Conservation (phyloP, 2,888 invertebrate species). For the Agrotis ipsilon region DNA sequence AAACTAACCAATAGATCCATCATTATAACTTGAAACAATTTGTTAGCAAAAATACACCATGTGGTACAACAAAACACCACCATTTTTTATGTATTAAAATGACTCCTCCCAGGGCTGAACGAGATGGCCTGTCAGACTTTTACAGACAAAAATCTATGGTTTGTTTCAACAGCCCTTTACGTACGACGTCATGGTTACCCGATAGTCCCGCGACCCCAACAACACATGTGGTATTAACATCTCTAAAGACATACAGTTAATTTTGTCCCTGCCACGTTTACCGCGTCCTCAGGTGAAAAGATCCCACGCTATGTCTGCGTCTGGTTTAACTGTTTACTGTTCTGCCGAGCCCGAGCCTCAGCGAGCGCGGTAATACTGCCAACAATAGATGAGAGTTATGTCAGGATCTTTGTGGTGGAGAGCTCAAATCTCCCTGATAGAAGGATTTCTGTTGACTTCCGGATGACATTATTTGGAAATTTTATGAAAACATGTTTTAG, state of each 20-base stretch:
- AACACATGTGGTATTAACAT: constrained; percentile 53
- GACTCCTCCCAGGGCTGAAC: no score
- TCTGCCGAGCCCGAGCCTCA: constrained; percentile 57
- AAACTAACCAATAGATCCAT: no score
- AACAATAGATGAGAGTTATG: constrained; percentile 55
- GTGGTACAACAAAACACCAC: no score
- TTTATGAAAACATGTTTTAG: no score
- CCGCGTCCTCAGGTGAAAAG: constrained; percentile 88
- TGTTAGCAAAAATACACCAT: no score
- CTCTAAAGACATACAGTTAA: constrained; percentile 69
- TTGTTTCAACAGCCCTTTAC: no score
- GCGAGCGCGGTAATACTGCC: constrained; percentile 43
- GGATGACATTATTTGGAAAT: background rate
- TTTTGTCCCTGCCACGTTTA: constrained; percentile 71
- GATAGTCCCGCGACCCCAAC: no score
- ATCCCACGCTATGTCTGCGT: constrained; percentile 88
- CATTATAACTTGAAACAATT: no score
- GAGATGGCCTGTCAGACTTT: no score
- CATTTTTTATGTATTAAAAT: no score
- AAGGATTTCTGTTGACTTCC: constrained; percentile 28
- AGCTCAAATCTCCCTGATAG: constrained; percentile 39
- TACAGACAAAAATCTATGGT: no score
- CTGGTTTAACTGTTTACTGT: constrained; percentile 80
- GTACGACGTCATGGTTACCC: no score
- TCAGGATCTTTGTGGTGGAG: constrained; percentile 38